Conservation (phyloP, 2,797 vertebrate genomes). For the Mus caroli region DNA sequence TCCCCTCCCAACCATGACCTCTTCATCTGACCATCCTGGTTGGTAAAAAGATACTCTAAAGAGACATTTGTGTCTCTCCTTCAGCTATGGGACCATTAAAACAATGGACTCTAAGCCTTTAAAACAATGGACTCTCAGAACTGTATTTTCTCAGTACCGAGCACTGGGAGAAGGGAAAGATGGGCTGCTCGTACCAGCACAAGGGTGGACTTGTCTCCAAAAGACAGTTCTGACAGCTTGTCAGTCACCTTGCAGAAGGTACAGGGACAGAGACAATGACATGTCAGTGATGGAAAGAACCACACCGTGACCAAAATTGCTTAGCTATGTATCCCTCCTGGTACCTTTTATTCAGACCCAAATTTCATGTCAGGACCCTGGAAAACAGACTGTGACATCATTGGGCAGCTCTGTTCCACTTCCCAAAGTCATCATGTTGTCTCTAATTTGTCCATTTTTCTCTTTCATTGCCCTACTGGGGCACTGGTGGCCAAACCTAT, state of each 20-base stretch:
- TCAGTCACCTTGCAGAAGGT: not conserved
- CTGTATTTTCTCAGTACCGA: not conserved
- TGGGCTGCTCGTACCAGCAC: rapidly evolving
- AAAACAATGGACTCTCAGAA: not conserved
- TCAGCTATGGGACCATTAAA: not conserved
- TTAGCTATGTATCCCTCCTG: too few species aligned
- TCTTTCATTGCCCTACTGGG: not conserved
- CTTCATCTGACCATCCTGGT: not conserved
- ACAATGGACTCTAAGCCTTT: not conserved
- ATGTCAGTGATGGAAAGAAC: not conserved
- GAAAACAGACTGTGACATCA: not conserved
- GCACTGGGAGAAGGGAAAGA: not conserved
- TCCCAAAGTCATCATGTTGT: not conserved
- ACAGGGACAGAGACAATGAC: not conserved
- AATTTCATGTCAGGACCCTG: not conserved
- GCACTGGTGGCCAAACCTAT: not conserved
- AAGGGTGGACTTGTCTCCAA: not conserved
- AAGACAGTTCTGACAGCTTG: not conserved
- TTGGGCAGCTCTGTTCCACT: not conserved
- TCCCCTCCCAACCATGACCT: not conserved
- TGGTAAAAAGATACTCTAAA: not conserved
- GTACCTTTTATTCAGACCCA: not conserved
- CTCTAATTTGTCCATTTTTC: not conserved
- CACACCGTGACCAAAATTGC: not conserved
- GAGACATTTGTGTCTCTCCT: not conserved